Evolutionary conservation across 2,797 vertebrate genomes (phyloP), one percentile per base, ranked within the genome.

Genomic region (Sarcoramphus papa): DNA sequence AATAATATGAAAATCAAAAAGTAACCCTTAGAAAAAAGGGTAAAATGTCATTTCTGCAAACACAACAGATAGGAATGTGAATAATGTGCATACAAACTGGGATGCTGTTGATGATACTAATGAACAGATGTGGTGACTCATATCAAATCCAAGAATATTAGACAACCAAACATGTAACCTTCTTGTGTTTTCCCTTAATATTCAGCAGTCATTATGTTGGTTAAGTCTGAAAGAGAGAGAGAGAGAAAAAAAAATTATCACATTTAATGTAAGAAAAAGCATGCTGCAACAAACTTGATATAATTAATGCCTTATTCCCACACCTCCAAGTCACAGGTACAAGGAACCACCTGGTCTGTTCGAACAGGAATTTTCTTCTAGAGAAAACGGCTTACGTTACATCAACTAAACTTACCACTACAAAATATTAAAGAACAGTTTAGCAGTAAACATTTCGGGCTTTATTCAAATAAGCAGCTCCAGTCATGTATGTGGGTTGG

Each of bases 191-290:
- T 97, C 95, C 98, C 95, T 98, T 97, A 92, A 97, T 97, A 87
- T 94, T 98, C 98, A 99, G 98, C 98, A 99, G 98, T 99, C 98
- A 97, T 98, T 98, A 77, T 82, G 97, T 98, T 98, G 97, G 98
- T 98, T 99, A 99, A 97, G 99, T 99, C 99, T 99, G 98, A 87
- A 96, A 98, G 56, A 98, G 95, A 97, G 78, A 95, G 84, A 97
- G 96, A 97, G 72, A 73, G 74, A 64, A 28, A 43, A 94, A 75
- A 59, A 47, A 47, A 65, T 37, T 37, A 62, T 40, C 31, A 56
- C 35, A 64, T 83, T 80, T 90, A 74, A 83, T 57, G n/a, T 67
- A 88, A 84, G 85, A 90, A 80, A 70, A 76, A 73, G 37, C 79
- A 67, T 7, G 43, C 40, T 76, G 57, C 51, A 86, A 28, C 48